Conservation (phyloP, 2,797 vertebrate species). For the Silurus lanzhouensis region DNA sequence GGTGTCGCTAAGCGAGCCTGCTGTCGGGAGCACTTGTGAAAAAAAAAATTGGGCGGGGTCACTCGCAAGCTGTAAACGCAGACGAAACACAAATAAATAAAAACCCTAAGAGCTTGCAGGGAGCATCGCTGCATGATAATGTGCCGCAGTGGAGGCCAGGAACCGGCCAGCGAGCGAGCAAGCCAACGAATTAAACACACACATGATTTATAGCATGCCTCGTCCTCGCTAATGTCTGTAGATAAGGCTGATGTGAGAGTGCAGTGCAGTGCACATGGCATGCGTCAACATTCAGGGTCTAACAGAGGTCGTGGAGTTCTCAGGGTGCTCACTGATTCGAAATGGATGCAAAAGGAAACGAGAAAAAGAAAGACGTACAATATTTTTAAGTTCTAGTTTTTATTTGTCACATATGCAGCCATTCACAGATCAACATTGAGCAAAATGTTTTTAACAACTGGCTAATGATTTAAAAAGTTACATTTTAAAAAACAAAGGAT, state of each 20-base stretch:
- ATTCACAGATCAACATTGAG: too few relatives aligned
- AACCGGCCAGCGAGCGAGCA: conserved; percentile 28
- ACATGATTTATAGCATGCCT: conserved; percentile 31
- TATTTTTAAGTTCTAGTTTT: too few relatives aligned
- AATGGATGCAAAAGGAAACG: too few relatives aligned
- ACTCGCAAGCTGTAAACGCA: conserved; percentile 81
- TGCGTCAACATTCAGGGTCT: conserved; percentile 1
- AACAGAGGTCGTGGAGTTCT: conserved; percentile 3
- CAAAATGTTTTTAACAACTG: too few relatives aligned
- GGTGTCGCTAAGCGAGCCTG: conserved; percentile 80
- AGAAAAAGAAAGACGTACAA: not conserved
- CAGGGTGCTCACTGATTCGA: not conserved
- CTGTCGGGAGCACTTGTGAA: conserved; percentile 82
- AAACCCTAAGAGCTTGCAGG: conserved; percentile 76
- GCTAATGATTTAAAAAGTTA: too few relatives aligned
- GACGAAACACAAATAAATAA: conserved; percentile 85
- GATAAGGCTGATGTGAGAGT: conserved; percentile 19
- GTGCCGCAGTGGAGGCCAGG: conserved; percentile 38
- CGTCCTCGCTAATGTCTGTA: conserved; percentile 34
- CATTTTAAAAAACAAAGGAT: too few relatives aligned
- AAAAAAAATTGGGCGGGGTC: conserved; percentile 77
- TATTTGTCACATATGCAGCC: too few relatives aligned
- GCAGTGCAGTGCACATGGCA: not conserved
- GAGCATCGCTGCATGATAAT: conserved; percentile 77
- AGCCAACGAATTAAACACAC: conserved; percentile 36